Conservation (phyloP, 2,888 invertebrate genomes). For the Melieria omissa region DNA sequence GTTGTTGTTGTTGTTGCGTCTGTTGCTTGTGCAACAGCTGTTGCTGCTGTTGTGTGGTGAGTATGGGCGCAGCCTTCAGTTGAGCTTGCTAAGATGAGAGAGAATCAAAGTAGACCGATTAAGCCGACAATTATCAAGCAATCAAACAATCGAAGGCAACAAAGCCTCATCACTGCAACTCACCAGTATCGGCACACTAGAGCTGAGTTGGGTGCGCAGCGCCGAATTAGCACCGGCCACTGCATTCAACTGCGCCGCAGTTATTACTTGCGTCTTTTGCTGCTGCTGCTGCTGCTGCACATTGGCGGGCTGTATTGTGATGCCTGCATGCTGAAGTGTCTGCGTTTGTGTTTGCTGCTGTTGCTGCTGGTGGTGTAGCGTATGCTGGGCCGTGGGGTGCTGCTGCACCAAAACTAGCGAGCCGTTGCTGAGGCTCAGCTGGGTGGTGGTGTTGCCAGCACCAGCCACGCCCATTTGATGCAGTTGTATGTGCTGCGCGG, state of each 20-base stretch:
- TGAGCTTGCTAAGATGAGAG: conserved; percentile 73
- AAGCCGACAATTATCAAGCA: neutral
- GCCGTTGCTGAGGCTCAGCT: conserved; percentile 64
- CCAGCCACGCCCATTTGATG: conserved; percentile 50
- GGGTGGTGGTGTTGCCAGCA: conserved; percentile 43
- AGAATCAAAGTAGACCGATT: neutral
- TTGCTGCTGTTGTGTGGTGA: conserved; percentile 57
- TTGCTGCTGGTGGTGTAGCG: conserved; percentile 49
- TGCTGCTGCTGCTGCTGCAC: conserved; percentile 56
- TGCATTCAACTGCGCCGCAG: conserved; percentile 53
- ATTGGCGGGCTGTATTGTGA: conserved; percentile 63
- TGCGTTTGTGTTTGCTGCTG: conserved; percentile 52
- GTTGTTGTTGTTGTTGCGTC: conserved; percentile 45
- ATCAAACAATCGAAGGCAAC: neutral
- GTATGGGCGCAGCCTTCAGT: conserved; percentile 69
- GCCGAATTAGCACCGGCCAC: conserved; percentile 67
- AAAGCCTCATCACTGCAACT: conserved; percentile 51
- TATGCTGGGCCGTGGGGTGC: conserved; percentile 45
- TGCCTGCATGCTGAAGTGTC: conserved; percentile 56
- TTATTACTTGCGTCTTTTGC: conserved; percentile 53
- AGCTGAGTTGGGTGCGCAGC: conserved; percentile 62
- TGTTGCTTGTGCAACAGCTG: conserved; percentile 56
- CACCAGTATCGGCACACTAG: conserved; percentile 76
- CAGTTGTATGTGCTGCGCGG: conserved; percentile 53
- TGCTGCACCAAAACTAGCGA: conserved; percentile 64